phyloP scores from a whole-genome alignment of 2,113 vertebrate genomes.

The Crotalus horridus region DNA sequence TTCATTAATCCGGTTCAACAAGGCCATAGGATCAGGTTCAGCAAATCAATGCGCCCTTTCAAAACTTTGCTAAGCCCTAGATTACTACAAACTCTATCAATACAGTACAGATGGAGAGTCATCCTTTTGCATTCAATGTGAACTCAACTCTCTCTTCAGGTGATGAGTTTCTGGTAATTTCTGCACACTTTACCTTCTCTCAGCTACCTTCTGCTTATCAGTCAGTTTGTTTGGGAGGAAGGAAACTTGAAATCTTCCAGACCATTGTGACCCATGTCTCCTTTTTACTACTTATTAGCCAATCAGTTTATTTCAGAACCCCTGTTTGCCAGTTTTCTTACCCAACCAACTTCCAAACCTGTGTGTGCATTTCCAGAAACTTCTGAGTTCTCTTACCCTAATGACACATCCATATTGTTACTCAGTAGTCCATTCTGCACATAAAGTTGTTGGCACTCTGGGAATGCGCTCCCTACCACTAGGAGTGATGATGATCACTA shows the following conservation, averaged over 20 bases:
- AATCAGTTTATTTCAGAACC: not conserved
- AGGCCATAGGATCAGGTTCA: not conserved
- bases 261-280: not conserved
- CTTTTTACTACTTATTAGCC: not conserved
- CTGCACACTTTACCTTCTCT: not conserved
- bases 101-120: not conserved
- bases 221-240: not conserved
- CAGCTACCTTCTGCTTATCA: not conserved
- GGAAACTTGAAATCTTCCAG: not conserved
- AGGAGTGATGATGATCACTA: not conserved
- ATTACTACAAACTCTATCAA: not conserved
- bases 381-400: not conserved
- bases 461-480: not conserved
- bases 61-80: not conserved
- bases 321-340: not conserved
- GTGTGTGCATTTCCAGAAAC: not conserved
- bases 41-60: not conserved
- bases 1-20: not conserved
- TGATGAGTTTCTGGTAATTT: not conserved
- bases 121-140: not conserved
- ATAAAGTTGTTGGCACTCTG: not conserved
- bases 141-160: not conserved
- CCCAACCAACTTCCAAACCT: not conserved
- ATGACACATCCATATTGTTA: not conserved
- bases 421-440: not conserved